These are phyloP conservation scores for Myanophis thanlyinensis DNA, from an alignment of 2,113 vertebrate genomes.

Conservation along the genomic window DNA sequence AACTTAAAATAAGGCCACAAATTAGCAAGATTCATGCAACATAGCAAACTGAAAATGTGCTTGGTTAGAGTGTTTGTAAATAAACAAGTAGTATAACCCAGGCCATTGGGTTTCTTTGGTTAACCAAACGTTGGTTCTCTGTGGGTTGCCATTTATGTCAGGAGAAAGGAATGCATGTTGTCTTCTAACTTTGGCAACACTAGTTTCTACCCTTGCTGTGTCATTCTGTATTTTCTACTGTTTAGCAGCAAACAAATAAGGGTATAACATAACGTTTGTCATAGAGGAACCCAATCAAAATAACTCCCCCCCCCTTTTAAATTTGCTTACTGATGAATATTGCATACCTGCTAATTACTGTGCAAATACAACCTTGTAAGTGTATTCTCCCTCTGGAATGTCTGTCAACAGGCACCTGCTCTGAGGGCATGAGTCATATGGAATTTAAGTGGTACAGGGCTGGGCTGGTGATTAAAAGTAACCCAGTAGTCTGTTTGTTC, in stretches of 20 bases:
- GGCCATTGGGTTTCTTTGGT: background rate
- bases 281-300: accelerated
- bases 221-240: background rate
- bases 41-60: background rate
- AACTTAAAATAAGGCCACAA: background rate
- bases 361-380: background rate
- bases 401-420: background rate
- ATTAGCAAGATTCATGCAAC: background rate
- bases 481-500: background rate
- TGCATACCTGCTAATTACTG: background rate
- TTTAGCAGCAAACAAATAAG: background rate
- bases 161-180: background rate
- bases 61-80: background rate
- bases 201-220: background rate
- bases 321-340: background rate
- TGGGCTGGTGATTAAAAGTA: background rate
- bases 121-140: background rate
- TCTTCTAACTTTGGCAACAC: background rate
- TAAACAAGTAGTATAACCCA: background rate
- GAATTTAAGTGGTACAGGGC: slow-evolving; percentile 15
- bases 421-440: background rate
- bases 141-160: background rate
- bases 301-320: background rate
- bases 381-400: accelerated
- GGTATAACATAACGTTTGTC: background rate